Evolutionary conservation across 2,888 invertebrate genomes (phyloP), one percentile per base, ranked within the genome.

Genomic region (Amorpha juglandis): DNA sequence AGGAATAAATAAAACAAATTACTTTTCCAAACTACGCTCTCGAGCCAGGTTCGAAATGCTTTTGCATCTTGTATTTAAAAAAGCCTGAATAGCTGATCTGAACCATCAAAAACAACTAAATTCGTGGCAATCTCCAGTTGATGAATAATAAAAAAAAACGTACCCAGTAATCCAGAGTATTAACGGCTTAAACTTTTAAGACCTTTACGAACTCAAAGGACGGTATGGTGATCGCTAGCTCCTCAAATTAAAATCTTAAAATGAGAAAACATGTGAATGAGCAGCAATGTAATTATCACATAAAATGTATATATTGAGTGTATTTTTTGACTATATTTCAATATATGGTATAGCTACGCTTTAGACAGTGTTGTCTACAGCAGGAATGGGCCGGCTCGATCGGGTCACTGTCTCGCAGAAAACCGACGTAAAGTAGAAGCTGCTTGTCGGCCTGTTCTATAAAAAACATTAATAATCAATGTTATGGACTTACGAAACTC

Each of bases 171-270:
- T 58, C 58, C 21, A 9, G 6, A 21, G 55, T 35, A 65, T 65
- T 55, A 48, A 58, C 38, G 64, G 55, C 64, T 65, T 65, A 21
- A 58, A 58, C 35, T 47, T 65, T 50, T 58, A 21, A 19, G 12
- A 6, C 42, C n/a, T 19, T 19, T 38, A 6, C 19, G 12, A 19
- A 42, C 11, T 42, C 12, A 38, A 12, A 21, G 42, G 6, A 0
- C 8, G 6, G 58, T 11, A 38, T 6, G 0, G 1, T 9, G 38
- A 38, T 1, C 35, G 42, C 4, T 12, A 12, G 19, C 42, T 12
- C 42, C 16, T 12, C 8, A 9, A 9, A 9, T 38, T 38, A 7
- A 38, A 12, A 51, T 7, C 2, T 1, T 2, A 11, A 51, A 21
- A 21, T 21, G 11, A 21, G 51, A 21, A 21, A 51, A 0, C 0